Conservation (phyloP, 1,140 invertebrate genomes). For the Papilio machaon region DNA sequence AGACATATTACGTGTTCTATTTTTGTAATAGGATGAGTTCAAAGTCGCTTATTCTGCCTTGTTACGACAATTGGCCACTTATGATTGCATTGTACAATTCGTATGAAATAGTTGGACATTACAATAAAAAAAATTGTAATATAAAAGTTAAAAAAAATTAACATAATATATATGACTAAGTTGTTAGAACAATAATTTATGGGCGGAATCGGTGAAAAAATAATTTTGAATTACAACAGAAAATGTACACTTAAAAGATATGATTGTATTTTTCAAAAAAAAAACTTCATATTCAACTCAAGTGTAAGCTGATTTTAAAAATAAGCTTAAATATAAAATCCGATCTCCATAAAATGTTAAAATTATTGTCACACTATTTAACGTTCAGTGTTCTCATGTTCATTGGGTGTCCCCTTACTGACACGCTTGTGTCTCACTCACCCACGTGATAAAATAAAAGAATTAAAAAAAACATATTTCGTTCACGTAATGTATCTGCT, state of each 20-base stretch:
- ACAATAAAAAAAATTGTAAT: no score
- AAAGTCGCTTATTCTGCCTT: constrained; percentile 46
- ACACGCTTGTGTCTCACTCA: not conserved
- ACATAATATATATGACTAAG: no score
- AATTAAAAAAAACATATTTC: no score
- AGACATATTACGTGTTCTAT: constrained; percentile 38
- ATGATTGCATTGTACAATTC: constrained; percentile 28
- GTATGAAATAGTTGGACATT: not conserved
- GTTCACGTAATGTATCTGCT: not conserved
- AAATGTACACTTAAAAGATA: no score
- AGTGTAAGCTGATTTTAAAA: not conserved
- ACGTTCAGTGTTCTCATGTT: constrained; percentile 16
- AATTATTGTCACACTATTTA: not conserved
- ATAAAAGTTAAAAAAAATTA: no score
- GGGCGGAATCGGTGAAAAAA: no score
- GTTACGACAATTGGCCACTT: constrained; percentile 53
- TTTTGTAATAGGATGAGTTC: constrained; percentile 48
- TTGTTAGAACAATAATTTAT: no score
- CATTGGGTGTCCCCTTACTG: constrained; percentile 14
- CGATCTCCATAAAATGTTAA: not conserved
- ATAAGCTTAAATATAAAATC: not conserved
- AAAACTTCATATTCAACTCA: no score
- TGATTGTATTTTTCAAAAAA: no score
- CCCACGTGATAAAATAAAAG: not conserved
- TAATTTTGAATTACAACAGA: no score